Percentiles rank a stretch among this genome's conserved stretches.
Conservation (phyloP, 1,140 invertebrate species). For the Euglossa dilemma region DNA sequence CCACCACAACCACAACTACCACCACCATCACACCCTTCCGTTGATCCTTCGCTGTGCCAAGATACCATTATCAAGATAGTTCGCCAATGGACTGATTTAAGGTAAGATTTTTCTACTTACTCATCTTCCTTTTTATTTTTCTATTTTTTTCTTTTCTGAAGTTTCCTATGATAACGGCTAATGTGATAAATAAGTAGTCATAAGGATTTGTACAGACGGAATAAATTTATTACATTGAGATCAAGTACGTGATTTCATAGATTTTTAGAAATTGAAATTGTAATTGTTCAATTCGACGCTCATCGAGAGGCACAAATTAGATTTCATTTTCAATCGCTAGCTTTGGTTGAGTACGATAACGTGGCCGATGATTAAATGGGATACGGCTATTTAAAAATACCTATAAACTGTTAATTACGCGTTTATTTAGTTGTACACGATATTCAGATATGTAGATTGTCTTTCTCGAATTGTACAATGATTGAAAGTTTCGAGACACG, state of each 20-base stretch:
- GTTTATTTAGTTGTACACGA: slow-evolving; percentile 47
- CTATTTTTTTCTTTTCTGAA: neutral
- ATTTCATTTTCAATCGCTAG: neutral
- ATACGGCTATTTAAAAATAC: neutral
- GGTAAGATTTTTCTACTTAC: slow-evolving; percentile 21
- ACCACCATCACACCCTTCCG: neutral
- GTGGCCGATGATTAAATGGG: neutral
- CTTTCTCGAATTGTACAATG: slow-evolving; percentile 42
- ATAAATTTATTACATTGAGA: slow-evolving; percentile 16
- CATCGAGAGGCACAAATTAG: neutral
- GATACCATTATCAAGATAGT: neutral
- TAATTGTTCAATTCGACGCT: neutral
- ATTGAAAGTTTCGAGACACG: slow-evolving; percentile 13
- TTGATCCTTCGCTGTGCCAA: neutral
- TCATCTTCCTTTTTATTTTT: too few relatives aligned
- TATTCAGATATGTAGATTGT: slow-evolving; percentile 63
- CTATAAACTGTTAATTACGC: slow-evolving; percentile 12
- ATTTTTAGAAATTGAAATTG: neutral
- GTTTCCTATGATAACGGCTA: neutral
- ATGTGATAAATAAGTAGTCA: neutral
- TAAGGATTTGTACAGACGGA: neutral
- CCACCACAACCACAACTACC: too few relatives aligned
- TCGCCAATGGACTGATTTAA: neutral
- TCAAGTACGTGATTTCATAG: neutral
- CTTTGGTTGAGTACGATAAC: neutral